These are phyloP conservation scores for Ceratosolen solmsi DNA, from an alignment of 1,140 invertebrate genomes.

Conservation along the genomic window DNA sequence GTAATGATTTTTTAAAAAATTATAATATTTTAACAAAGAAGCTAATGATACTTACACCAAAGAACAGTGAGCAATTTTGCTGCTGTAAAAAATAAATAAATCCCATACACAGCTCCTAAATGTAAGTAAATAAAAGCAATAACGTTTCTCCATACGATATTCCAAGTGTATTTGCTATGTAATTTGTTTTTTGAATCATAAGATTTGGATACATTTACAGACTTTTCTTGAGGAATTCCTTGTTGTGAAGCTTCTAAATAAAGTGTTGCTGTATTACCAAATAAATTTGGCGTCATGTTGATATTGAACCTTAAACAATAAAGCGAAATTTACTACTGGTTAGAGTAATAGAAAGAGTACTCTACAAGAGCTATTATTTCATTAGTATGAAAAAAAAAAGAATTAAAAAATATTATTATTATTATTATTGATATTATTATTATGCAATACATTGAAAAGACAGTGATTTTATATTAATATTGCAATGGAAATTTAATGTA, in stretches of 20 bases:
- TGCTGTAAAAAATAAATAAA: slow-evolving; percentile 75
- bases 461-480: too few relatives aligned
- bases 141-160: slow-evolving; percentile 83
- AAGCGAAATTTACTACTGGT: too few relatives aligned
- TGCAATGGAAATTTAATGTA: too few relatives aligned
- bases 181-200: slow-evolving; percentile 55
- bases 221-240: slow-evolving; percentile 59
- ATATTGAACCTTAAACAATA: not conserved
- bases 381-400: too few relatives aligned
- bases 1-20: too few relatives aligned
- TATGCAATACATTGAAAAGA: too few relatives aligned
- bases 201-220: slow-evolving; percentile 47
- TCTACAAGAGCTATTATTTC: too few relatives aligned
- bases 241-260: slow-evolving; percentile 70
- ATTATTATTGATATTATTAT: too few relatives aligned
- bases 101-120: slow-evolving; percentile 76
- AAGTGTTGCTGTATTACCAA: slow-evolving; percentile 69
- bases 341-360: too few relatives aligned
- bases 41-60: slow-evolving; percentile 73
- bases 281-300: slow-evolving; percentile 71
- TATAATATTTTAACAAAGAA: too few relatives aligned
- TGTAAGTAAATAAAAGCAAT: slow-evolving; percentile 80
- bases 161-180: slow-evolving; percentile 72
- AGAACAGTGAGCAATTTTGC: slow-evolving; percentile 72
- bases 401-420: too few relatives aligned